These are phyloP conservation scores for Lophotriccus pileatus DNA, from an alignment of 2,797 vertebrate genomes.

Conservation along the genomic window DNA sequence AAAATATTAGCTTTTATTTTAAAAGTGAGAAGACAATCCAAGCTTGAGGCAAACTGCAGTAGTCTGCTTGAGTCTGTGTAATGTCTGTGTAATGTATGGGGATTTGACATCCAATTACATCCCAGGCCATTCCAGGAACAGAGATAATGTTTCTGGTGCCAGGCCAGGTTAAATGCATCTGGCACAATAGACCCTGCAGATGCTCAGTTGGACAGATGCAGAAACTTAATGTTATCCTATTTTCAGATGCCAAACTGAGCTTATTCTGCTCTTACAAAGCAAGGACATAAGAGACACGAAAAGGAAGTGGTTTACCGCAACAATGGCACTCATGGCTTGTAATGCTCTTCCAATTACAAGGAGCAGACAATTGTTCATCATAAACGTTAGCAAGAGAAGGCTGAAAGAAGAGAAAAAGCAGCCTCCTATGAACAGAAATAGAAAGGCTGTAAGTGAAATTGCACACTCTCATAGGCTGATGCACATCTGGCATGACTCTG, in stretches of 20 bases:
- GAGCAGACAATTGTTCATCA: conserved; percentile 30
- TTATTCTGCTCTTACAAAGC: conserved; percentile 1
- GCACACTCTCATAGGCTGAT: background rate
- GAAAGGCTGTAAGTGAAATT: background rate
- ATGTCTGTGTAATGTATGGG: background rate
- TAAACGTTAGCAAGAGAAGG: conserved; percentile 11
- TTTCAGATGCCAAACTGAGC: conserved; percentile 9
- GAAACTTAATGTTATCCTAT: background rate
- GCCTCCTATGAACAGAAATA: background rate
- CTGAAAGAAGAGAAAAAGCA: background rate
- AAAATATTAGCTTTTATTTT: background rate
- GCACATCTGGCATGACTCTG: background rate
- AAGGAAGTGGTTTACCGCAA: conserved; percentile 43
- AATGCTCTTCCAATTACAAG: conserved; percentile 43
- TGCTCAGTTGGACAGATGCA: background rate
- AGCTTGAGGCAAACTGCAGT: conserved; percentile 8
- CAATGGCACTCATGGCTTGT: conserved; percentile 12
- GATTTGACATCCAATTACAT: conserved; percentile 33
- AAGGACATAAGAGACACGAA: background rate
- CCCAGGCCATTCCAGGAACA: conserved; percentile 37
- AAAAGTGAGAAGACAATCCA: conserved; percentile 5
- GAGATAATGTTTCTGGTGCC: conserved; percentile 33
- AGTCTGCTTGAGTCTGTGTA: background rate
- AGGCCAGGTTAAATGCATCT: conserved; percentile 44
- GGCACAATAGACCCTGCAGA: conserved; percentile 2